phyloP scores from a whole-genome alignment of 1,140 invertebrate species.

The Oedothorax gibbosus region DNA sequence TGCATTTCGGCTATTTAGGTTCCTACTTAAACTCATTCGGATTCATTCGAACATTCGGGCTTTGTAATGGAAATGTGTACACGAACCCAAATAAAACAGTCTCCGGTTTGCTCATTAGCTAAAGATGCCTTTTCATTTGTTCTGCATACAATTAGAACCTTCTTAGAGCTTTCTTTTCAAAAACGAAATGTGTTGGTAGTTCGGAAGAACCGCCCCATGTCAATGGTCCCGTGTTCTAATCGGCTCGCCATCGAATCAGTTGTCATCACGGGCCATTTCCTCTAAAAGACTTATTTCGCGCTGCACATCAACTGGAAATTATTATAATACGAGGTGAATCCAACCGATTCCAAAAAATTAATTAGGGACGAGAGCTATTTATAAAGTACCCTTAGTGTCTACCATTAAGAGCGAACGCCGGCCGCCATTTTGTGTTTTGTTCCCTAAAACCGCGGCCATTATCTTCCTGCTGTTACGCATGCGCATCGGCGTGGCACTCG shows the following conservation, averaged over 20 bases:
- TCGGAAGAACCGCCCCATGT: not conserved
- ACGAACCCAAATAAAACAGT: not conserved
- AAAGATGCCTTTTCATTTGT: conserved; percentile 15
- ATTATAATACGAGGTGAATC: conserved; percentile 54
- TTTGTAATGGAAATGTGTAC: too few relatives aligned
- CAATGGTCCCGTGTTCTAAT: conserved; percentile 25
- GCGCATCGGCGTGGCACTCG: conserved; percentile 43
- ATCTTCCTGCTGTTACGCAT: conserved; percentile 34
- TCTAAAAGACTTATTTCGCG: conserved; percentile 48
- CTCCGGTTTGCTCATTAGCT: conserved; percentile 6
- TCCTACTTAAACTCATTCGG: too few relatives aligned
- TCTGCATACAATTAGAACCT: conserved; percentile 29
- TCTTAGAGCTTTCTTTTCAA: not conserved
- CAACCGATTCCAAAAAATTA: conserved; percentile 53
- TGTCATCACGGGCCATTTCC: conserved; percentile 51
- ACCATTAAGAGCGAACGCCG: conserved; percentile 28
- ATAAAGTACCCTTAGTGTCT: conserved; percentile 30
- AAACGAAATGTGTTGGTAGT: too few relatives aligned
- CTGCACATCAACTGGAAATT: conserved; percentile 42
- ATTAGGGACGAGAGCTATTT: conserved; percentile 45
- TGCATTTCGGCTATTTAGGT: too few relatives aligned
- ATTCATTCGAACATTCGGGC: too few relatives aligned
- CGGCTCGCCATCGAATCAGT: conserved; percentile 17
- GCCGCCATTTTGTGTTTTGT: conserved; percentile 29
- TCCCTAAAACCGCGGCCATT: conserved; percentile 23